Evolutionary conservation across 2,797 vertebrate genomes (phyloP), one percentile per base, ranked within the genome.

Genomic region (Hemitrygon akajei): DNA sequence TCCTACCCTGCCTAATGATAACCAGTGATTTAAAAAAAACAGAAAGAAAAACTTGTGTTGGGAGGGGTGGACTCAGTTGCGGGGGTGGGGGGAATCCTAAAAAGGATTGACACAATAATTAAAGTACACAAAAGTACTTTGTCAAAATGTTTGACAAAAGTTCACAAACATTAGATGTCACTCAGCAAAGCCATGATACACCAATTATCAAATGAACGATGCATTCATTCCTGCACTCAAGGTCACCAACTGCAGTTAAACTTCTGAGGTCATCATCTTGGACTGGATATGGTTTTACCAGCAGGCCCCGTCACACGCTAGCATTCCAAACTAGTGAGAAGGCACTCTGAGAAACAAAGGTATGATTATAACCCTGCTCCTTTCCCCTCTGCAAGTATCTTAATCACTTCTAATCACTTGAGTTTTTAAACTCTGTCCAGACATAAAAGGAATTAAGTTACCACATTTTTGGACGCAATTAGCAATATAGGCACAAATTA

Each of bases 251-350:
- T 75, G 75, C 76, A 56, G 11, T 76, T 93, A 30, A 93, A 58
- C 30, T 34, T 89, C 86, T 37, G 86, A 89, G 86, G 86, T 89
- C 86, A 87, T 63, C 84, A 34, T 66, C 58, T 63, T 69, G n/a
- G 27, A 69, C 20, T 63, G 91, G 91, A 14, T 73, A 56, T 47
- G 27, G 71, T 14, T 37, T 93, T 73, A 73, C 27, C 91, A 93
- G 71, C 37, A 27, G 47, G 37, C 40, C 76, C 40, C 27, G 40
- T 93, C 71, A 93, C 40, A 93, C 40, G 25, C 40, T 14, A 76
- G 71, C 91, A 93, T 93, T 93, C 71, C 91, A 73, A 71, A 93
- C 16, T 66, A n/a, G 63, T 89, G 86, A 89, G 86, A 63, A 56
- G 37, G 37, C 40, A 14, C 14, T 40, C 25, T 56, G 69, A 76